These are phyloP conservation scores for Megaceryle maxima DNA, from an alignment of 2,113 vertebrate species.

Conservation along the genomic window DNA sequence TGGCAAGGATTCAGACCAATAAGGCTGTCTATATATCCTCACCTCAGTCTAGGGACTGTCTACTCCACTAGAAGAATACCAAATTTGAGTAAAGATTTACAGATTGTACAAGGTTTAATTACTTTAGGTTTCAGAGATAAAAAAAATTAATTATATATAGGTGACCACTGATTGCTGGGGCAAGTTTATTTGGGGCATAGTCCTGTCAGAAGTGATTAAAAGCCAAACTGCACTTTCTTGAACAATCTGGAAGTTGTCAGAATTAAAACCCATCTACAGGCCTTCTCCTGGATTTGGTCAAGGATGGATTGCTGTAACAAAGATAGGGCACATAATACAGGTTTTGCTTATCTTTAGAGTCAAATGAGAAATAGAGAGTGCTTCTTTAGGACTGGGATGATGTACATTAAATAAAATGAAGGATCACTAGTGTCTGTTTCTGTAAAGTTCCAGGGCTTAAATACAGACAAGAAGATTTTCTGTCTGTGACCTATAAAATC, in stretches of 20 bases:
- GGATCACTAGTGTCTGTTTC: background rate
- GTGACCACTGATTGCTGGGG: background rate
- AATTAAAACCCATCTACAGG: background rate
- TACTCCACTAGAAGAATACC: background rate
- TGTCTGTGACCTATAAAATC: background rate
- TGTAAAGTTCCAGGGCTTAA: background rate
- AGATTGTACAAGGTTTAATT: background rate
- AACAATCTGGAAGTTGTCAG: background rate
- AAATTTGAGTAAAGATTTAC: background rate
- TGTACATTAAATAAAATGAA: background rate
- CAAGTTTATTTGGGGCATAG: background rate
- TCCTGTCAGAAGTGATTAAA: background rate
- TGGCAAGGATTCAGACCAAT: background rate
- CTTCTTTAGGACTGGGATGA: background rate
- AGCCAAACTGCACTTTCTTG: background rate
- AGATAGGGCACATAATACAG: accelerated
- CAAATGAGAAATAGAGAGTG: background rate
- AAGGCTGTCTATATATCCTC: background rate
- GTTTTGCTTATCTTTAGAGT: background rate
- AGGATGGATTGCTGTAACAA: background rate
- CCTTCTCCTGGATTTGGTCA: background rate
- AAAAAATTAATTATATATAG: background rate
- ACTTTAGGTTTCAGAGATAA: background rate
- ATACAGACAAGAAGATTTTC: background rate
- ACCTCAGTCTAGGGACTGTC: background rate